Evolutionary conservation across 2,113 vertebrate genomes (phyloP).

Genomic region (Bungarus multicinctus): DNA sequence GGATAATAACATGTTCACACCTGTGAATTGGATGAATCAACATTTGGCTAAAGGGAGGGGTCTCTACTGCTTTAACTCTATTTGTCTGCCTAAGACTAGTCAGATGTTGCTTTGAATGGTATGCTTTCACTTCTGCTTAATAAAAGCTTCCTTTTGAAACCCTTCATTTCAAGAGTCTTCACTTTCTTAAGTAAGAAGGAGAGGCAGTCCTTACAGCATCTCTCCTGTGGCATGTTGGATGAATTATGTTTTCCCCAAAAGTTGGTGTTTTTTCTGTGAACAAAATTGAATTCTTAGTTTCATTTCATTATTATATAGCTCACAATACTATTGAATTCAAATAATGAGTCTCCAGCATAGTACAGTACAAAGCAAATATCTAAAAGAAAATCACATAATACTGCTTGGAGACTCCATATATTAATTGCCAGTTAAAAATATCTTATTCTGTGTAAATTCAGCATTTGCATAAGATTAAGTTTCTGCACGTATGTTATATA

Average conservation of each 20-base stretch:
- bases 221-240: constrained; percentile 19
- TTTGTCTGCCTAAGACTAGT: too few species aligned
- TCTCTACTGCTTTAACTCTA: too few species aligned
- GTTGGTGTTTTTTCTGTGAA: constrained; percentile 20
- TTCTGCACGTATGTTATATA: neutral
- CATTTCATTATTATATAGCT: neutral
- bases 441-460: neutral
- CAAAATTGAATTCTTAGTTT: constrained; percentile 31
- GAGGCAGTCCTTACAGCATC: too few species aligned
- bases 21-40: too few species aligned
- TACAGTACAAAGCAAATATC: neutral
- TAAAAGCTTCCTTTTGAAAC: too few species aligned
- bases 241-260: constrained; percentile 33
- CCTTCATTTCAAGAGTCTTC: too few species aligned
- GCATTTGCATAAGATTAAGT: neutral
- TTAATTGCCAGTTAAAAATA: neutral
- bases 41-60: too few species aligned
- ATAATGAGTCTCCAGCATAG: neutral
- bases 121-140: too few species aligned
- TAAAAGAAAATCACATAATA: constrained; percentile 1
- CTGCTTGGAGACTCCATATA: neutral
- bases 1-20: too few species aligned
- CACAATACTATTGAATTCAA: constrained; percentile 10
- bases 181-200: too few species aligned
- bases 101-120: too few species aligned